These are phyloP conservation scores for Microcebus griseorufus DNA, from an alignment of 2,113 vertebrate genomes.

Conservation along the genomic window DNA sequence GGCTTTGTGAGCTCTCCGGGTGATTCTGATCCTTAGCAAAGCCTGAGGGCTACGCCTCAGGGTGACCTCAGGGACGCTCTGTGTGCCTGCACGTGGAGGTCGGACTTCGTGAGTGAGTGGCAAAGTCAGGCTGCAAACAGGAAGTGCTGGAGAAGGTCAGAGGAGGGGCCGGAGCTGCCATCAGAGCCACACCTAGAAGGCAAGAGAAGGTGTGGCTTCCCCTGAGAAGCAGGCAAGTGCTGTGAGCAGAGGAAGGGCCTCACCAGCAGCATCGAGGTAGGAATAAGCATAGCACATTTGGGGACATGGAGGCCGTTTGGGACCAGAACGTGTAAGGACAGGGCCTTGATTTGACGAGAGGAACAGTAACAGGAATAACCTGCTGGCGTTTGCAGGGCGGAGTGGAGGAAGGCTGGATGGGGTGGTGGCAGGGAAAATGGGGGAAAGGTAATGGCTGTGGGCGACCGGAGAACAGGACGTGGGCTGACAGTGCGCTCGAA, in stretches of 20 bases:
- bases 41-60: neutral
- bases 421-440: neutral
- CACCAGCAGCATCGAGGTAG: neutral
- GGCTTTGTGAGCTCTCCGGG: neutral
- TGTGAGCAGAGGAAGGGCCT: neutral
- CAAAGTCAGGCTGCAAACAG: neutral
- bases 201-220: neutral
- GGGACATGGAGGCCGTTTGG: neutral
- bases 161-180: constrained; percentile 36
- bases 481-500: neutral
- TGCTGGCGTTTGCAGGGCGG: neutral
- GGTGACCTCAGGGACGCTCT: neutral
- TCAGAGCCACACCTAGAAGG: constrained; percentile 55
- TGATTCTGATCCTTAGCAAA: neutral
- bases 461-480: neutral
- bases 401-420: too few relatives aligned
- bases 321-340: neutral
- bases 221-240: neutral
- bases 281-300: neutral
- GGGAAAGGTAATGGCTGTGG: neutral
- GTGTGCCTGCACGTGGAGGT: neutral
- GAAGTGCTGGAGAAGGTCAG: constrained; percentile 14
- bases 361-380: neutral
- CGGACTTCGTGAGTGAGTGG: neutral
- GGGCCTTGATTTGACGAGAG: neutral